These are phyloP conservation scores for Luidia sarsii DNA, from an alignment of 53 echinoderm and acorn worm species.

Conservation along the genomic window DNA sequence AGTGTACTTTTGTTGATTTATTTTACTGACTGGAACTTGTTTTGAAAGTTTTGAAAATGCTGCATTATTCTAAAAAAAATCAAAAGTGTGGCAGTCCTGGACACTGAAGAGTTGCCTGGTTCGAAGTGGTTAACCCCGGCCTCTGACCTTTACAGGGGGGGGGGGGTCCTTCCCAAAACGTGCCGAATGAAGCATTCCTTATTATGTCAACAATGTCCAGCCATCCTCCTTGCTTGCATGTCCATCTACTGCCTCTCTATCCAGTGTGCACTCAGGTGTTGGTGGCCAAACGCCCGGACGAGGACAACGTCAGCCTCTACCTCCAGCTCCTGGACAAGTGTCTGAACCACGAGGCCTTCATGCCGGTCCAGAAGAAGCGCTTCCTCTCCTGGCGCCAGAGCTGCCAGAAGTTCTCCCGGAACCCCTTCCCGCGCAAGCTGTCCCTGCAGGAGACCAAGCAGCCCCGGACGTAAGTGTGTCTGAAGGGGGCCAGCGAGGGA, in stretches of 20 bases:
- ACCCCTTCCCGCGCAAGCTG: constrained; percentile 76
- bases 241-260: neutral
- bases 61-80: no score
- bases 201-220: no score
- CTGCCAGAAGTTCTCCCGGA: constrained; percentile 85
- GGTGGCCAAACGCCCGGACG: constrained; percentile 78
- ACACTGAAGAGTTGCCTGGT: no score
- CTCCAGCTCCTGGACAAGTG: constrained; percentile 87
- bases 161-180: no score
- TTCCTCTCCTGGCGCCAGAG: constrained; percentile 82
- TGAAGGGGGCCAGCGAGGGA: neutral
- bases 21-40: no score
- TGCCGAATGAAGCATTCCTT: no score
- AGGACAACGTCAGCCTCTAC: constrained; percentile 87
- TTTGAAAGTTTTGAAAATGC: no score
- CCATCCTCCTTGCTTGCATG: no score
- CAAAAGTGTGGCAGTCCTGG: no score
- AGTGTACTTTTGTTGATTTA: no score
- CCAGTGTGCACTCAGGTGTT: constrained; percentile 93
- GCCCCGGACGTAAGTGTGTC: constrained; percentile 62
- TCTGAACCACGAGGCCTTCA: constrained; percentile 93
- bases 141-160: no score
- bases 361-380: constrained; percentile 84
- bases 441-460: constrained; percentile 63
- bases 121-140: no score